phyloP scores from a whole-genome alignment of 2,888 invertebrate genomes.

The Acanthococcus lagerstroemiae region DNA sequence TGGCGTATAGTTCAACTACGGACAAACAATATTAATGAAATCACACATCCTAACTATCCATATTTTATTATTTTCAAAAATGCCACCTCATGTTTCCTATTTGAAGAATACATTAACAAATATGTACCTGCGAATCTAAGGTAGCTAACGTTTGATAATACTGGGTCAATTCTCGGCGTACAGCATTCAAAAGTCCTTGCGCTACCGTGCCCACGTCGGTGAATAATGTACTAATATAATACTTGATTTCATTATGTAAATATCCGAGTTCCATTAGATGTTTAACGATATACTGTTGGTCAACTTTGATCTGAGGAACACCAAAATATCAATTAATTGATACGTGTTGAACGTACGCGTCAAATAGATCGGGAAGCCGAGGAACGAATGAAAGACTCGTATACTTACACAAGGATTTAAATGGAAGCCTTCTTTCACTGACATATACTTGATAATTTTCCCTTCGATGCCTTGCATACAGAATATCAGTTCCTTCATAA shows the following conservation, averaged over 20 bases:
- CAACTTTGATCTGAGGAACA: slow-evolving; percentile 40
- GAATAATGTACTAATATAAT: slow-evolving; percentile 49
- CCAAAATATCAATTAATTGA: not conserved
- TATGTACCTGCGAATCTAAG: slow-evolving; percentile 3
- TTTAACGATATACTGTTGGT: slow-evolving; percentile 55
- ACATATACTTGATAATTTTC: slow-evolving; percentile 55
- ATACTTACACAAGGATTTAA: slow-evolving; percentile 47
- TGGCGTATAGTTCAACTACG: not conserved
- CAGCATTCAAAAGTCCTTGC: slow-evolving; percentile 10
- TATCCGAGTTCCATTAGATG: slow-evolving; percentile 78
- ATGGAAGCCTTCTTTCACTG: slow-evolving; percentile 51
- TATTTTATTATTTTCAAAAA: too few relatives aligned
- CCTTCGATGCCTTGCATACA: slow-evolving; percentile 83
- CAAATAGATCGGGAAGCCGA: not conserved
- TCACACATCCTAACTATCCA: not conserved
- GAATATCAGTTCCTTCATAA: slow-evolving; percentile 69
- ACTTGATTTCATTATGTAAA: slow-evolving; percentile 68
- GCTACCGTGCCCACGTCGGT: slow-evolving; percentile 12
- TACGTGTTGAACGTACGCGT: not conserved
- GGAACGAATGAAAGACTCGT: not conserved
- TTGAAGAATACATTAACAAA: not conserved
- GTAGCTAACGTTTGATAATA: slow-evolving; percentile 13
- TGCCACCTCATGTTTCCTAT: too few relatives aligned
- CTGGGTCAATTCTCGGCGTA: slow-evolving; percentile 11
- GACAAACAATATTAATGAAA: not conserved